Base-by-base conservation (phyloP, 2,888 invertebrate genomes). In the Macropis europaea region DNA sequence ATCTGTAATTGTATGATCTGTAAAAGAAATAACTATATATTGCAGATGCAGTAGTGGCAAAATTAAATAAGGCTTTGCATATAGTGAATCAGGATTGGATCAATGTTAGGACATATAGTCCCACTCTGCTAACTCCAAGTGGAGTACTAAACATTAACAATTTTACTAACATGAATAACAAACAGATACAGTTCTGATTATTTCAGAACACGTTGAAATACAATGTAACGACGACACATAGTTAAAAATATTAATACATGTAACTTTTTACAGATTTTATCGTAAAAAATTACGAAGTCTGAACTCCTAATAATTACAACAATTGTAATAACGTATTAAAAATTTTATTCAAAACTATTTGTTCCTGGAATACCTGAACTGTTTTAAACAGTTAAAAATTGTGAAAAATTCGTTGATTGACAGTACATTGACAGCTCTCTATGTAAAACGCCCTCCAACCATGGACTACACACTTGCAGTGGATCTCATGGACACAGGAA, bases 31-130 rank as follows among this genome's bases (percentile, higher is more conserved):
- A 42, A 15, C 5, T 17, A 47, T 22, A 22, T 40, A 36, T 42
- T 22, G 13, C 7, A n/a, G 32, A 32, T 74, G 15, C 2, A 53
- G 34, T 40, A 54, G 34, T 40, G 24, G 45, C 2, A 62, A 64
- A 77, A 80, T 80, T 80, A 68, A 77, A 70, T 73, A 76, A 77
- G 73, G 45, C 45, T 62, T 47, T n/a, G 56, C 40, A 77, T 81
- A 81, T 81, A 81, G 73, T 42, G 50, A 70, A 81, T 60, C 53
- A 61, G 26, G 59, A 71, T 57, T 66, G 79, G 81, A 81, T 81
- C 79, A 79, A 81, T 81, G 81, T 67, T 64, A 71, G 40, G 28
- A 69, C 59, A 70, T 81, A 78, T 74, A 54, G 63, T 67, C 43
- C 11, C 38, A 30, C 69, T 50, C 19, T 30, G 63, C 66, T 69